Evolutionary conservation across 2,113 vertebrate species (phyloP).

Genomic region (Dromaius novaehollandiae): DNA sequence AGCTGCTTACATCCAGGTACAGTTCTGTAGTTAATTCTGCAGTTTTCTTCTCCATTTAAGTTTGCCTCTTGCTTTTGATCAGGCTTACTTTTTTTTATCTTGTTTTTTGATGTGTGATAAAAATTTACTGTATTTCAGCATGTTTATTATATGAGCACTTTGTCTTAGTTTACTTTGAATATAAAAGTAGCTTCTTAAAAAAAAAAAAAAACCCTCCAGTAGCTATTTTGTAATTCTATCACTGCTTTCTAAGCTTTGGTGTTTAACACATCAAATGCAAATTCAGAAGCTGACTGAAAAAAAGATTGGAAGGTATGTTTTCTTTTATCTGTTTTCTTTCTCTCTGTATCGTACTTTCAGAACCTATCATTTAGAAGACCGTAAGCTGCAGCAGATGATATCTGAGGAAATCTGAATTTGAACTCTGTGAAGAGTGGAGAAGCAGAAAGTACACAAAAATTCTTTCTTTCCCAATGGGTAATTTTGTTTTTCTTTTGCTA

Average conservation of each 20-base stretch:
- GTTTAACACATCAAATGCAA: neutral
- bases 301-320: neutral
- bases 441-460: neutral
- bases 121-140: neutral
- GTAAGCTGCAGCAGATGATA: neutral
- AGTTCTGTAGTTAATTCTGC: neutral
- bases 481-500: neutral
- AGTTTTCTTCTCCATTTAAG: neutral
- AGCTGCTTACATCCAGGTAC: neutral
- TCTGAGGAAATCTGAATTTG: neutral
- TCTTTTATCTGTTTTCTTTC: neutral
- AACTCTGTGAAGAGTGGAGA: neutral
- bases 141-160: neutral
- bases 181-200: neutral
- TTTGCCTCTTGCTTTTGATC: neutral
- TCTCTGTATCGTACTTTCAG: neutral
- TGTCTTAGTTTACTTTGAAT: neutral
- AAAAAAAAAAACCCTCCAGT: neutral
- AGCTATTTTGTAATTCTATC: neutral
- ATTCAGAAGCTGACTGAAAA: neutral
- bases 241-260: neutral
- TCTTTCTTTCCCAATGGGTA: neutral
- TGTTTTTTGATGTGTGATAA: neutral
- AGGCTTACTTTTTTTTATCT: neutral
- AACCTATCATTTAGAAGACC: neutral